A percentile compares a stretch with the other conserved stretches of the same genome.
These are phyloP conservation scores for Catharus minimus DNA, from an alignment of 2,113 vertebrate genomes.

Conservation along the genomic window DNA sequence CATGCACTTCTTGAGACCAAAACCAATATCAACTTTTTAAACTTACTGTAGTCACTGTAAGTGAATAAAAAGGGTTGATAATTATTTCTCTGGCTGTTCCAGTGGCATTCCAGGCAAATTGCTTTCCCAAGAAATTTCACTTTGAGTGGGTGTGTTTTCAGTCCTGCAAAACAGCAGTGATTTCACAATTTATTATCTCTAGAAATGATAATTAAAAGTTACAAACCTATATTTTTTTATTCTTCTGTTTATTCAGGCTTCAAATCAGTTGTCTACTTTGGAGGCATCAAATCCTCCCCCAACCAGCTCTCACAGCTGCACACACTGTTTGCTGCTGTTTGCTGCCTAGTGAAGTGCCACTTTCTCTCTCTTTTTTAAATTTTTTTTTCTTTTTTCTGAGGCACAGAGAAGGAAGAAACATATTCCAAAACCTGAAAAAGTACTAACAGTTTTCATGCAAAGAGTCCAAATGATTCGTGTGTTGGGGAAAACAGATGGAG, in stretches of 20 bases:
- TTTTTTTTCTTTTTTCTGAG: background rate
- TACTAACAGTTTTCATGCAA: background rate
- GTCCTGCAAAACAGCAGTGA: background rate
- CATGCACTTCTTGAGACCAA: background rate
- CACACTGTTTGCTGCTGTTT: background rate
- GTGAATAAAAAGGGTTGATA: background rate
- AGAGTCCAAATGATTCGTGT: background rate
- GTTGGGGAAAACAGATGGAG: background rate
- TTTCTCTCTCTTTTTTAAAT: background rate
- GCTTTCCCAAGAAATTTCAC: background rate
- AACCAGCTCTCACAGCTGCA: background rate
- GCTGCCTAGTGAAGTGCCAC: background rate
- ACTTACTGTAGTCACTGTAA: background rate
- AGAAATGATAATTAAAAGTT: background rate
- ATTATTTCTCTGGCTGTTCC: background rate
- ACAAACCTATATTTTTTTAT: background rate
- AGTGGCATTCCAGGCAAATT: background rate
- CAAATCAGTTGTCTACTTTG: background rate
- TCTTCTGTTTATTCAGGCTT: conserved; percentile 11
- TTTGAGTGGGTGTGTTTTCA: background rate
- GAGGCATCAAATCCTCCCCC: background rate
- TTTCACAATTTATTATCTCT: background rate
- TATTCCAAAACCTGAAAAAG: background rate
- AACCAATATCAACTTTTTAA: background rate
- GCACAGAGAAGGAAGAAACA: background rate